phyloP scores from a whole-genome alignment of 2,888 invertebrate species.

The Tinea pellionella region DNA sequence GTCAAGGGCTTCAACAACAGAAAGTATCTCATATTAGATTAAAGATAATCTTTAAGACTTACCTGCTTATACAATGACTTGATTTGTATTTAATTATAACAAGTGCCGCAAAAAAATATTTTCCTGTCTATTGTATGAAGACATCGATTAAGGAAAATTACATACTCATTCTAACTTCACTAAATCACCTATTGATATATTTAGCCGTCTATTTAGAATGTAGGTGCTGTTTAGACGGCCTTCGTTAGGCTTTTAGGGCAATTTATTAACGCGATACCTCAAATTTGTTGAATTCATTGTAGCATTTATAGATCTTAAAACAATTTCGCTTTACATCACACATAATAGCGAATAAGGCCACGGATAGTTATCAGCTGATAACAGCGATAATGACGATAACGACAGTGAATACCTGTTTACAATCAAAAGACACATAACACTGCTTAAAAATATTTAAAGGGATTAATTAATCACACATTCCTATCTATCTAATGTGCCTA shows the following conservation, averaged over 20 bases:
- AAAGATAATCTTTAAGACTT: conserved; percentile 5
- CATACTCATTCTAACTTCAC: conserved; percentile 17
- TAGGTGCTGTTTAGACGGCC: not conserved
- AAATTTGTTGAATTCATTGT: not conserved
- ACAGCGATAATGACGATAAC: not conserved
- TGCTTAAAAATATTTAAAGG: conserved; percentile 8
- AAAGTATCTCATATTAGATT: not conserved
- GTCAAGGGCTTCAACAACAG: not conserved
- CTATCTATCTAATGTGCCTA: no score
- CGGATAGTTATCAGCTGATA: conserved; percentile 19
- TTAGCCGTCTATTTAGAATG: not conserved
- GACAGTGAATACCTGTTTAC: not conserved
- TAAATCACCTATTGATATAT: conserved; percentile 12
- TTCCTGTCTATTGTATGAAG: conserved; percentile 30
- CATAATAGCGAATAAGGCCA: conserved; percentile 40
- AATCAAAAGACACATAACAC: not conserved
- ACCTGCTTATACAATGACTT: conserved; percentile 10
- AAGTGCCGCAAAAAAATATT: conserved; percentile 19
- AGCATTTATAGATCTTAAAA: not conserved
- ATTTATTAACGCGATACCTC: not conserved
- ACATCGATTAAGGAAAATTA: conserved; percentile 24
- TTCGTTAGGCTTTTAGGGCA: not conserved
- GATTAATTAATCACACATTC: conserved; percentile 2
- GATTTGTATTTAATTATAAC: conserved; percentile 11
- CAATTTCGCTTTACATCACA: not conserved